Evolutionary conservation across 1,140 invertebrate species (phyloP), one percentile per base, ranked within the genome.

Genomic region (Lineus longissimus): DNA sequence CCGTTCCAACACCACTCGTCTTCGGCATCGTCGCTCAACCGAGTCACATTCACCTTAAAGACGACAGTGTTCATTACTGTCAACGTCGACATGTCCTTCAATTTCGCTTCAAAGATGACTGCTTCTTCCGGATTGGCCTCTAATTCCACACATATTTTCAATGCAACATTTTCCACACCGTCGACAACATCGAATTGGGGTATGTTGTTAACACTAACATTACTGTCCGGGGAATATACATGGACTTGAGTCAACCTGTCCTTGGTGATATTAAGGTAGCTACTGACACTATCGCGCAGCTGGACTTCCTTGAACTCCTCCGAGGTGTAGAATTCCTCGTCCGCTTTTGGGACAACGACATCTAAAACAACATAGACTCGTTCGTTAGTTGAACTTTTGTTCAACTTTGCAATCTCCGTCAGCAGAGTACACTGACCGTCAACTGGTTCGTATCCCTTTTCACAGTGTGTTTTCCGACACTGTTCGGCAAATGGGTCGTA

Each of bases 1-100:
- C 70, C 70, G 33, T 65, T 55, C 1, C 22, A 59, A 55, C 69
- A 69, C 70, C 74, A 72, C 7, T 40, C 13, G 6, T 9, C 19
- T 9, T 23, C 19, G 19, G 6, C 9, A 4, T 51, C 47, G n/a
- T 4, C 47, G 47, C 9, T 4, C 47, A n/a, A 23, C 47, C 19
- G 25, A 4, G 19, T 51, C 19, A 23, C 47, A n/a, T 51, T 51
- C 6, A 23, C 25, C 9, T 19, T 23, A n/a, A 51, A 51, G n/a
- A 51, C 19, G 9, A 23, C 47, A 9, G 47, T 51, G n/a, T n/a
- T 27, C 4, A 27, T 7, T 6, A 51, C n/a, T 9, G n/a, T 51
- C 4, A 51, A 9, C 6, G 47, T n/a, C 4, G 19, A 19, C 19
- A 51, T 27, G 25, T 51, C 47, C 25, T 51, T 27, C n/a, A 51